A percentile compares a stretch with the other conserved stretches of the same genome.
These are phyloP conservation scores for Rhincodon typus DNA, from an alignment of 2,797 vertebrate species.

Conservation along the genomic window DNA sequence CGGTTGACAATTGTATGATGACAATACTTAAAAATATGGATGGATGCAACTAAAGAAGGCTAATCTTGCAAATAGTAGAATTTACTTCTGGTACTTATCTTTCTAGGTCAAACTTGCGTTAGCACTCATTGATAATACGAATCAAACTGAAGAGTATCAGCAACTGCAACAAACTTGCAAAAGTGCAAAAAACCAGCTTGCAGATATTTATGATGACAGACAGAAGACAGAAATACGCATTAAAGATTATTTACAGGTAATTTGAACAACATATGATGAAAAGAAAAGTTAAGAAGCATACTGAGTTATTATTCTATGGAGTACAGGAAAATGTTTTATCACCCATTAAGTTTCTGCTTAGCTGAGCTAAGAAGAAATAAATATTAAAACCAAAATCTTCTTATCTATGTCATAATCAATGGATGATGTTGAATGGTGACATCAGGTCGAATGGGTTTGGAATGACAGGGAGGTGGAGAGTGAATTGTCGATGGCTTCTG, in stretches of 20 bases:
- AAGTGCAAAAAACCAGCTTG: conserved; percentile 54
- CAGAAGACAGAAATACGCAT: conserved; percentile 50
- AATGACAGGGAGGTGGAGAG: too few relatives aligned
- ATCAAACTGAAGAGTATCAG: conserved; percentile 61
- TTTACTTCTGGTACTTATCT: conserved; percentile 39
- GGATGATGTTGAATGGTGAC: too few relatives aligned
- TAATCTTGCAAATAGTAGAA: not conserved
- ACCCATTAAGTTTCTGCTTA: not conserved
- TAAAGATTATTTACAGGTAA: conserved; percentile 64
- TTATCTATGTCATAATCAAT: too few relatives aligned
- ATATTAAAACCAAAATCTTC: not conserved
- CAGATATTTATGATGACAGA: conserved; percentile 48
- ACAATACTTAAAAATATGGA: not conserved
- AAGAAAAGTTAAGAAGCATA: not conserved
- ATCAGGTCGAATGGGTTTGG: too few relatives aligned
- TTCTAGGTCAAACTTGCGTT: conserved; percentile 55
- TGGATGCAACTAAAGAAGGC: not conserved
- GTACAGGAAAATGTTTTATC: not conserved
- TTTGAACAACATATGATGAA: conserved; percentile 38
- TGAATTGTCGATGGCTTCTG: too few relatives aligned
- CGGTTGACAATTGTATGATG: not conserved
- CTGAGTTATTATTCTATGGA: not conserved
- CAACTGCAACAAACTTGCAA: conserved; percentile 52
- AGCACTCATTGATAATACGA: conserved; percentile 59
- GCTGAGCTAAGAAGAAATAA: not conserved